Percentiles rank a stretch among this genome's conserved stretches.
phyloP scores from a whole-genome alignment of 1,140 invertebrate genomes.

The Mizuhopecten yessoensis region DNA sequence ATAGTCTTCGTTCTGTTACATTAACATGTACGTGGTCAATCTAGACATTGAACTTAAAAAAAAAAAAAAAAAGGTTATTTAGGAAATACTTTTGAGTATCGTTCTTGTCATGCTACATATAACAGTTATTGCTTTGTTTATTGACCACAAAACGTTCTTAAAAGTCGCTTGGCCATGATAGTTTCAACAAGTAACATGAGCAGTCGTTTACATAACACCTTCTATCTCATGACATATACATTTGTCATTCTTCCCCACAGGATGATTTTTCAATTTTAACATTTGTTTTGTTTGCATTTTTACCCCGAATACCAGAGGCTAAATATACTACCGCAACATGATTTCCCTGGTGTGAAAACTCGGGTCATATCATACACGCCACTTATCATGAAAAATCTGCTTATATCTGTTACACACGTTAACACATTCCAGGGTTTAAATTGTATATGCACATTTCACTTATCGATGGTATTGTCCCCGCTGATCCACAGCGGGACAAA shows the following conservation, averaged over 20 bases:
- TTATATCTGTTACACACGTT: neutral
- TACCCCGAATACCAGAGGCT: neutral
- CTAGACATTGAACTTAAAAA: too few species aligned
- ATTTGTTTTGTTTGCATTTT: constrained; percentile 21
- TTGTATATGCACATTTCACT: neutral
- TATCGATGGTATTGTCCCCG: neutral
- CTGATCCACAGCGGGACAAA: neutral
- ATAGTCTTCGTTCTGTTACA: too few species aligned
- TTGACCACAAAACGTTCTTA: too few species aligned
- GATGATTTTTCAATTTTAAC: neutral
- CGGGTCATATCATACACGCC: neutral
- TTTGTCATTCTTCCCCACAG: too few species aligned
- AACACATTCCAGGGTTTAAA: neutral
- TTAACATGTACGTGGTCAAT: too few species aligned
- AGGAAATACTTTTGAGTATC: too few species aligned
- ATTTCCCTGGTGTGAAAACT: neutral
- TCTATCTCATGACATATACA: neutral
- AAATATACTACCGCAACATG: neutral
- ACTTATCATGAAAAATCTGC: neutral
- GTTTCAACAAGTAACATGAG: too few species aligned
- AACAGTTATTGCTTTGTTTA: too few species aligned
- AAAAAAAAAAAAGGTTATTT: too few species aligned
- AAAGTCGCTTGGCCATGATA: too few species aligned
- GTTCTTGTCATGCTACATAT: too few species aligned
- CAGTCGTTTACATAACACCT: neutral